Conservation (phyloP, 2,113 vertebrate genomes). For the Oceanodroma tethys region DNA sequence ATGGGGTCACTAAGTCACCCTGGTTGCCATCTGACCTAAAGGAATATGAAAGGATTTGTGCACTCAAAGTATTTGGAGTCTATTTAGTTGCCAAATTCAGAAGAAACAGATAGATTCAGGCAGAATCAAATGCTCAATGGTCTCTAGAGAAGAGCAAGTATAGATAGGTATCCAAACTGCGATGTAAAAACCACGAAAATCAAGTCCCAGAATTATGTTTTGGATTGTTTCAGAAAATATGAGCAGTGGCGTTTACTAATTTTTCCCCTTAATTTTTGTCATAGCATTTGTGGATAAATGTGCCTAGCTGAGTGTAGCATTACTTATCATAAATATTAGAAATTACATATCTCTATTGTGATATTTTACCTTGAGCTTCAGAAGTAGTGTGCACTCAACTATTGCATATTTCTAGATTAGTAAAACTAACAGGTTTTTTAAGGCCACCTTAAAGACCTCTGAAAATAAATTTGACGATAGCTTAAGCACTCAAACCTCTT, state of each 20-base stretch:
- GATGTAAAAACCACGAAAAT: background rate
- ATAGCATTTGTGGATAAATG: background rate
- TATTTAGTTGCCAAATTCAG: background rate
- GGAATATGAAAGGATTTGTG: background rate
- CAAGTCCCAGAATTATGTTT: background rate
- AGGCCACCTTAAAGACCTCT: background rate
- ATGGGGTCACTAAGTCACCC: background rate
- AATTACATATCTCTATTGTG: background rate
- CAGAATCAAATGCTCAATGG: background rate
- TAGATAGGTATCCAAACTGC: background rate
- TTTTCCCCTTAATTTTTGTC: background rate
- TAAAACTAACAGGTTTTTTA: background rate
- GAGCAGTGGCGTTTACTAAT: background rate
- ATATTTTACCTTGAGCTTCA: background rate
- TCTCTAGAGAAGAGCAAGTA: background rate
- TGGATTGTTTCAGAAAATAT: background rate
- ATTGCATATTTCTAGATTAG: background rate
- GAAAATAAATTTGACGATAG: background rate
- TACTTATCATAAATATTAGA: background rate
- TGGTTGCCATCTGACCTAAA: background rate
- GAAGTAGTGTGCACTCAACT: fast-evolving
- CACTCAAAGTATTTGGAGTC: background rate
- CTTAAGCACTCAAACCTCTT: background rate
- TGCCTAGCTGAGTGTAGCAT: background rate
- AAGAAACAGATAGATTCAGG: background rate